A percentile compares a stretch with the other conserved stretches of the same genome.
Evolutionary conservation across 30 jellyfish, hydroid and myxozoan genomes (phyloP).

Genomic region (Hydractinia echinata): DNA sequence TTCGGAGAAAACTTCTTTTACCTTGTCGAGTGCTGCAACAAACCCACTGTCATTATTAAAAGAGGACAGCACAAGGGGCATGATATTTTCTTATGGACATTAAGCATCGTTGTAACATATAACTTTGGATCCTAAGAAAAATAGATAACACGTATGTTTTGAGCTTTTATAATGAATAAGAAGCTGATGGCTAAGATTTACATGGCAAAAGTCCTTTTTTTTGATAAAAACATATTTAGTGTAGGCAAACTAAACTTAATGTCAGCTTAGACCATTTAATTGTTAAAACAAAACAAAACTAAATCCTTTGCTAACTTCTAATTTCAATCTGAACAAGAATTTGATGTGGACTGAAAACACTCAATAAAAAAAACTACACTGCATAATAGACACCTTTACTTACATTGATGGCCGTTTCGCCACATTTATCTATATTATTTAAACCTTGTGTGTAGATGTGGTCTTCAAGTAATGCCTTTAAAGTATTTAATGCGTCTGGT

Average conservation of each 20-base stretch:
- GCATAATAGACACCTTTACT: constrained; percentile 1
- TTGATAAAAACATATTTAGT: no score
- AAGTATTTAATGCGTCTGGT: constrained; percentile 73
- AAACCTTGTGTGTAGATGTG: constrained; percentile 86
- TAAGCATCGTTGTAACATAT: constrained; percentile 78
- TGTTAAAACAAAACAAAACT: no score
- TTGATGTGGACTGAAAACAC: no score
- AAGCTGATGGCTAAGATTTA: no score
- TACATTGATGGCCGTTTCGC: constrained; percentile 88
- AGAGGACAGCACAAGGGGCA: constrained; percentile 73
- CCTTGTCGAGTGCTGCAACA: constrained; percentile 98
- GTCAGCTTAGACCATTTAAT: no score
- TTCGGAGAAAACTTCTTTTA: not conserved
- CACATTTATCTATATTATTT: constrained; percentile 77
- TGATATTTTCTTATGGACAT: constrained; percentile 86
- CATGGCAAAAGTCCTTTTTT: no score
- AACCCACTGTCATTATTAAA: constrained; percentile 93
- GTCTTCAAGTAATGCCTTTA: constrained; percentile 72
- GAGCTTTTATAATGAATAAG: no score
- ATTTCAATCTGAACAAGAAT: no score
- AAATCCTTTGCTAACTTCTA: no score
- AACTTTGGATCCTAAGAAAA: constrained; percentile 78
- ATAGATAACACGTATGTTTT: no score
- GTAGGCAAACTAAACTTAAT: no score
- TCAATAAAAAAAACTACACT: no score